A percentile compares a stretch with the other conserved stretches of the same genome.
phyloP scores from a whole-genome alignment of 2,797 vertebrate genomes.

The Intellagama lesueurii region DNA sequence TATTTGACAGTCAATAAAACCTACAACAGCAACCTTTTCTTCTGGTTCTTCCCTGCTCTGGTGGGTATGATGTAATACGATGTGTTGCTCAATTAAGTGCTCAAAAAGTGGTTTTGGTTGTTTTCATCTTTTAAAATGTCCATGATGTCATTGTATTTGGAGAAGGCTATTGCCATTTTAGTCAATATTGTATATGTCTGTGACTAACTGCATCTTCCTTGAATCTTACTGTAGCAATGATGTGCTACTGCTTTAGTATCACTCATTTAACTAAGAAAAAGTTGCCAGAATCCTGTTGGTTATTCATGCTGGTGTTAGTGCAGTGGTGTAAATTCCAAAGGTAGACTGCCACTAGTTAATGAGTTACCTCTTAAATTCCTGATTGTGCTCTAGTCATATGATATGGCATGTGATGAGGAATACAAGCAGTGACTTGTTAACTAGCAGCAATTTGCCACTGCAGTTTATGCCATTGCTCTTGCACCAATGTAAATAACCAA shows the following conservation, averaged over 20 bases:
- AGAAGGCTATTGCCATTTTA: neutral
- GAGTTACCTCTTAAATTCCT: too few relatives aligned
- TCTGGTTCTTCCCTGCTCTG: conserved; percentile 89
- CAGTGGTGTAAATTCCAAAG: too few relatives aligned
- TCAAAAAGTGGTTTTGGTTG: neutral
- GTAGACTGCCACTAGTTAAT: too few relatives aligned
- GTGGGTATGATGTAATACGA: conserved; percentile 53
- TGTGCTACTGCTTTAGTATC: neutral
- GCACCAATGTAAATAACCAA: too few relatives aligned
- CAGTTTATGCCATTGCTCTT: too few relatives aligned
- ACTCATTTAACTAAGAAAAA: neutral
- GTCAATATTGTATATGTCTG: neutral
- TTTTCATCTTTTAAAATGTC: neutral
- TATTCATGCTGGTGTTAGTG: too few relatives aligned
- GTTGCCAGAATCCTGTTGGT: too few relatives aligned
- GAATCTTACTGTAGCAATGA: too few relatives aligned
- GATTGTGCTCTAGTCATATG: too few relatives aligned
- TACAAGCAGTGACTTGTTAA: too few relatives aligned
- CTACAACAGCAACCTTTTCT: conserved; percentile 90
- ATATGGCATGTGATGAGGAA: too few relatives aligned
- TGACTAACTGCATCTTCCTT: neutral
- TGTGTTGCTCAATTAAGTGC: conserved; percentile 8
- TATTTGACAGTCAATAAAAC: conserved; percentile 87
- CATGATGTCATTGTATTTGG: neutral
- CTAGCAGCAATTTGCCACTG: too few relatives aligned